phyloP scores from a whole-genome alignment of 2,797 vertebrate species.

The Varecia variegata region DNA sequence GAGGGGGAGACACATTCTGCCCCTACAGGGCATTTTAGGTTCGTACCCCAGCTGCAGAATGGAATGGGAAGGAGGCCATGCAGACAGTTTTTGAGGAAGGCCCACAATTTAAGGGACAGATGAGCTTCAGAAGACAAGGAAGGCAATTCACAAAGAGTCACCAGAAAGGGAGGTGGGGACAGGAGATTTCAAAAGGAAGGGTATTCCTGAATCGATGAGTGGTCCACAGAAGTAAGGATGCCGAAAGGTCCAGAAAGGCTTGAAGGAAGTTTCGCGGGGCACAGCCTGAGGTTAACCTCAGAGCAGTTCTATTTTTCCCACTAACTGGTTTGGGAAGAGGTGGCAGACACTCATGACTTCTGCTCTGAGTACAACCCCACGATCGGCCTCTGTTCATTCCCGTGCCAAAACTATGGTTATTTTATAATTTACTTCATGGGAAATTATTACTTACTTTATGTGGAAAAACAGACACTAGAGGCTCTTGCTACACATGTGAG shows the following conservation, averaged over 20 bases:
- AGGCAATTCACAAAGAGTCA: not conserved
- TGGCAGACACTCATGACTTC: not conserved
- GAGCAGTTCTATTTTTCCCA: not conserved
- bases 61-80: not conserved
- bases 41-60: not conserved
- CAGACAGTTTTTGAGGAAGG: not conserved
- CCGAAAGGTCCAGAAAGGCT: not conserved
- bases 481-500: not conserved
- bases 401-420: not conserved
- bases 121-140: not conserved
- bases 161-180: not conserved
- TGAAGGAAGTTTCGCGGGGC: not conserved
- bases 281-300: not conserved
- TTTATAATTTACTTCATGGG: not conserved
- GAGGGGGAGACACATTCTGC: not conserved
- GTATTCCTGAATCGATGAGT: not conserved
- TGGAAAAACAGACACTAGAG: not conserved
- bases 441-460: not conserved
- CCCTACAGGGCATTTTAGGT: not conserved
- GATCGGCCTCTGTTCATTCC: not conserved
- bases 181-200: not conserved
- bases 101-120: not conserved
- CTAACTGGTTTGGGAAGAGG: not conserved
- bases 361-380: not conserved
- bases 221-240: not conserved